Evolutionary conservation across 2,888 invertebrate genomes (phyloP), one percentile per base, ranked within the genome.

Genomic region (Villa cingulata): DNA sequence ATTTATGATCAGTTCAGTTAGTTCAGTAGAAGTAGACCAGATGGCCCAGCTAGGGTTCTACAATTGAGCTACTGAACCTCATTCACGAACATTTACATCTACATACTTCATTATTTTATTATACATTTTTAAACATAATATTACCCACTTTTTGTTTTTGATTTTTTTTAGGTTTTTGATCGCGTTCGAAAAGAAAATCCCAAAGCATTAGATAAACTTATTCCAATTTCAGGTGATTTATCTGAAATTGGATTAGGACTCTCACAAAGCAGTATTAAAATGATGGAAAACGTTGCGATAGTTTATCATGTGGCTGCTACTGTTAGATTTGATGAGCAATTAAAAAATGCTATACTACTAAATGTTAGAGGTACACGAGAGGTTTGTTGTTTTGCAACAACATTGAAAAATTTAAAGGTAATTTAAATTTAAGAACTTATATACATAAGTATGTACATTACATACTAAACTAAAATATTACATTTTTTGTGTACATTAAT

Each of bases 251-350:
- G 73, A 1, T 61, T 83, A 40, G 80, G 78, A 68, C 56, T 72
- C 1, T 62, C 66, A 14, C 71, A 71, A 53, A 73, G 77, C 23
- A 59, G 71, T 43, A 55, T 68, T 1, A 54, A 74, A 1, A 56
- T 78, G 1, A 65, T 74, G 17, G 71, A 78, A n/a, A 70, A 76
- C 36, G 75, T 81, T 0, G 70, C 78, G 38, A 68, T 85, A 2
- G 73, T 85, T 4, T 81, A 80, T 58, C 83, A 85, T 58, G 77
- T 76, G 1, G 85, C 85, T 2, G 86, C 85, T 0, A 82, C 82
- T 16, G 80, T 86, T 2, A 43, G 81, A 56, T 89, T 89, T 60
- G 82, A 87, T 54, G 87, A 87, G 57, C 71, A 75, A 1, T 63
- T 89, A 1, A 74, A 73, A 56, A 72, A 68, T 43, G 78, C 81